Evolutionary conservation across 2,113 vertebrate genomes (phyloP), one percentile per base, ranked within the genome.

Genomic region (Fregetta grallaria): DNA sequence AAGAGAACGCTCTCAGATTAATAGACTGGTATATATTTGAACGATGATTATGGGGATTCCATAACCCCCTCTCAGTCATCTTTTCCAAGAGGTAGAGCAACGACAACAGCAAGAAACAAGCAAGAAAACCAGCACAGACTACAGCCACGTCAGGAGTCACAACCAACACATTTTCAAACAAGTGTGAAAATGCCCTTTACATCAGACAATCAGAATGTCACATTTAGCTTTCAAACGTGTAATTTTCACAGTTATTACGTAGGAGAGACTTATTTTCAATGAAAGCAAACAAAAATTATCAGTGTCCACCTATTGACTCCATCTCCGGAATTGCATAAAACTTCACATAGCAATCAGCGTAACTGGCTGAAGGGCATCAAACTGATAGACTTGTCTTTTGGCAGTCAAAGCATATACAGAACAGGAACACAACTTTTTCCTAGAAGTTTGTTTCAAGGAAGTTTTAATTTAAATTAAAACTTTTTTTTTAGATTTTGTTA

Each of bases 41-140:
- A 87, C 68, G 65, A 89, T 34, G 50, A 84, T 92, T 96, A 96
- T 72, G 72, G 86, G 92, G 80, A 87, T 67, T 80, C 91, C 72
- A 88, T 86, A 93, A 81, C 49, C 90, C 47, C 65, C 85, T 86
- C 63, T 80, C 85, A 88, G 68, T 63, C 76, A 80, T 55, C 68
- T 90, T 72, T 96, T 87, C 89, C 91, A 92, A 92, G 68, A 90
- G 47, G 53, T 0, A 83, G 72, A 76, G 59, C 36, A 92, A 82
- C 14, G 22, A 79, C 58, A 92, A 84, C 68, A 86, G 65, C 90
- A 95, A 88, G 62, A 79, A 91, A 94, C 40, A 89, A 66, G 73
- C 66, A 78, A 86, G 73, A 92, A 95, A 74, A 68, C 58, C 59
- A 93, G 30, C 61, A 93, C 26, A 84, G 65, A 67, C 76, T 68